These are phyloP conservation scores for Crotalus helleri DNA, from an alignment of 2,113 vertebrate genomes.

Conservation along the genomic window DNA sequence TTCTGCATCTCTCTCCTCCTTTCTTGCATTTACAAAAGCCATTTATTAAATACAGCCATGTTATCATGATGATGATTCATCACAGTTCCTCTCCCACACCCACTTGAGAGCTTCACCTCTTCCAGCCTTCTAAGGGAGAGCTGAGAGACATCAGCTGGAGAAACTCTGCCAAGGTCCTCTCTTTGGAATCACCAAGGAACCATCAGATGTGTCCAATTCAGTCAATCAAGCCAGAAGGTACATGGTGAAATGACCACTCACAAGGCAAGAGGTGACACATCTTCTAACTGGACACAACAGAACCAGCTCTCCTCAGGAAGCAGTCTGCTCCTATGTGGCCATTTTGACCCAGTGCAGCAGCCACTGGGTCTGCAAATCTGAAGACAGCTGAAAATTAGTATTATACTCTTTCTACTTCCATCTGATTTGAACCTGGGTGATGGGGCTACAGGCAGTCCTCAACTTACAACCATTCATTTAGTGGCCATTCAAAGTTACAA, in stretches of 20 bases:
- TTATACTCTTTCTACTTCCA: neutral
- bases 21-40: neutral
- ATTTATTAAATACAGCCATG: neutral
- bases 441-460: neutral
- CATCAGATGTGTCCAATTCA: neutral
- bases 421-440: neutral
- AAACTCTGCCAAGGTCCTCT: neutral
- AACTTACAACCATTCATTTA: neutral
- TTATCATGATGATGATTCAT: neutral
- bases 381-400: neutral
- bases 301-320: neutral
- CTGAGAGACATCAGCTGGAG: neutral
- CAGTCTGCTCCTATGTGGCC: neutral
- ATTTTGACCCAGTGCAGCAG: neutral
- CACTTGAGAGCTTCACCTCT: neutral
- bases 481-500: neutral
- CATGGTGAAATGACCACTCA: neutral
- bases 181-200: neutral
- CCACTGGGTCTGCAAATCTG: neutral
- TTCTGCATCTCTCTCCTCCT: neutral
- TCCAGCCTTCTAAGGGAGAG: neutral
- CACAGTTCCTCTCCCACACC: neutral
- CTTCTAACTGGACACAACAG: neutral
- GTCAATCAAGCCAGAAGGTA: neutral
- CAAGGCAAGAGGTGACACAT: neutral